phyloP scores from a whole-genome alignment of 2,888 invertebrate species.

The Cheilosia grossa region DNA sequence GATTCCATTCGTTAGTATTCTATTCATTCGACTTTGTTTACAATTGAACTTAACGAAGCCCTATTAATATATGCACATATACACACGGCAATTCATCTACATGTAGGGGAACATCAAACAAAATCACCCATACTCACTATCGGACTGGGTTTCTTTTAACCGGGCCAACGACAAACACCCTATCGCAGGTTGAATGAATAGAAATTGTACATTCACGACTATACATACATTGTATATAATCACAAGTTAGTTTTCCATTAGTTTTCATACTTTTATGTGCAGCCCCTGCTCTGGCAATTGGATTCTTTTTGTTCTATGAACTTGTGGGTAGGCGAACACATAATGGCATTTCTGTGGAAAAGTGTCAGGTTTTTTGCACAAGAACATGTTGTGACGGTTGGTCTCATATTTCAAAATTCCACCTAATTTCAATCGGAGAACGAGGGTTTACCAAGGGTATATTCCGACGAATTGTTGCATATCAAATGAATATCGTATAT shows the following conservation, averaged over 20 bases:
- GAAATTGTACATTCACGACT: not conserved
- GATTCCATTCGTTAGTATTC: slow-evolving; percentile 53
- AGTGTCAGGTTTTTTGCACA: slow-evolving; percentile 36
- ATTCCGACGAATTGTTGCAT: not conserved
- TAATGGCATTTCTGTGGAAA: slow-evolving; percentile 16
- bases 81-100: slow-evolving; percentile 13
- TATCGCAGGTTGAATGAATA: slow-evolving; percentile 33
- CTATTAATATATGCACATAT: slow-evolving; percentile 56
- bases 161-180: slow-evolving; percentile 43
- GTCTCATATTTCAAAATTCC: slow-evolving; percentile 58
- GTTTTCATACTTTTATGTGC: slow-evolving; percentile 7
- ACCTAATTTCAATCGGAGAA: slow-evolving; percentile 43
- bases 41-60: slow-evolving; percentile 66
- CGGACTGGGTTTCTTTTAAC: slow-evolving; percentile 51
- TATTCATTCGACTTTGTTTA: slow-evolving; percentile 58
- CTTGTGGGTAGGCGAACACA: slow-evolving; percentile 22
- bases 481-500: too few relatives aligned
- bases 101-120: slow-evolving; percentile 54
- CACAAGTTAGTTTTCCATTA: slow-evolving; percentile 26
- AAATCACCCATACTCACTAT: slow-evolving; percentile 39
- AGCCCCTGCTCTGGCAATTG: not conserved
- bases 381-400: slow-evolving; percentile 13
- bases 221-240: slow-evolving; percentile 13
- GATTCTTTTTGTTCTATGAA: slow-evolving; percentile 18
- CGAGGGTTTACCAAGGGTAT: not conserved